Evolutionary conservation across 2,113 vertebrate species (phyloP), one percentile per base, ranked within the genome.

Genomic region (Ammodytes marinus): DNA sequence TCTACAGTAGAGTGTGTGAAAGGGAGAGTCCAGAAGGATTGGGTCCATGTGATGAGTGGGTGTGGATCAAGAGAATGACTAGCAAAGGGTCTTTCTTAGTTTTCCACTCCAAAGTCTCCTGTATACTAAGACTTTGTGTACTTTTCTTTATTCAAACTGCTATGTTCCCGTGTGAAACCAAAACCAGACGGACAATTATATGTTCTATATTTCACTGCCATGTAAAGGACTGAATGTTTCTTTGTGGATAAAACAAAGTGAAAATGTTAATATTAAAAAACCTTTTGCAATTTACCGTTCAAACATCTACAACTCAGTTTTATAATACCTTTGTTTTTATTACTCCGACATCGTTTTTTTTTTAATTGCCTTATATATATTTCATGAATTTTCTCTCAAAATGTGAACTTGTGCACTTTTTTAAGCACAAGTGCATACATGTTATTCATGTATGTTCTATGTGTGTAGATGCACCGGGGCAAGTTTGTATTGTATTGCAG

Each of bases 21-120:
- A 76, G 80, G 78, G 83, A 83, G 81, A 75, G 58, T 85, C 84
- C 82, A 79, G 69, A 66, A 61, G 74, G 75, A 70, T 74, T 7
- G 4, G 5, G 50, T 45, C 70, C 12, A 14, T 57, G 69, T 75
- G 37, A 15, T 14, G 54, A 8, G 2, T 19, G 73, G 61, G 61
- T 15, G 1, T 78, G 65, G 79, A 37, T 69, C 65, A 45, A 47
- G 64, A 68, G 64, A 68, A 70, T 17, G 35, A 88, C 45, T 63
- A n/a, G 0, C 2, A 65, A n/a, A 61, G 37, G 60, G 69, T 64
- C 42, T 15, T 54, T 42, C 35, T 50, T 40, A 42, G n/a, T 53
- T 71, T 68, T 70, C 4, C 61, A 4, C n/a, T 53, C 53, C 52
- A 45, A 52, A 50, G 45, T 65, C 45, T 45, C 39, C 15, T 54